Percentiles rank a stretch among this genome's conserved stretches.
Evolutionary conservation across 2,888 invertebrate species (phyloP).

Genomic region (Lysandra coridon): DNA sequence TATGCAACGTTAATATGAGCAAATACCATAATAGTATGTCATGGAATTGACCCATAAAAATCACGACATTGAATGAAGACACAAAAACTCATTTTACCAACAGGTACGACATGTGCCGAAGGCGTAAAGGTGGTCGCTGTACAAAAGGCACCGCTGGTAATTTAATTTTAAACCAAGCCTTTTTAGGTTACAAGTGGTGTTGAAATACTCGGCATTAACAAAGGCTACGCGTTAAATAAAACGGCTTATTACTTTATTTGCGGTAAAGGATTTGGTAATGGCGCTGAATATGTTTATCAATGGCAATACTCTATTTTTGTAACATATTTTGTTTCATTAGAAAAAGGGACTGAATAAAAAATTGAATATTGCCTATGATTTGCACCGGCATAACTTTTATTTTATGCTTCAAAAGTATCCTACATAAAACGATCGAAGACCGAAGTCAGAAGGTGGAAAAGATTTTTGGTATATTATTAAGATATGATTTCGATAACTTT

Average conservation of each 20-base stretch:
- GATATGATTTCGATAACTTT: conserved; percentile 83
- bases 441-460: conserved; percentile 34
- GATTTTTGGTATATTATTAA: conserved; percentile 53
- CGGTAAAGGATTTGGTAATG: conserved; percentile 79
- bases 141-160: conserved; percentile 99
- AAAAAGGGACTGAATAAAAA: background rate
- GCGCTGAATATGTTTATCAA: conserved; percentile 67
- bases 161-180: conserved; percentile 68
- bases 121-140: conserved; percentile 97
- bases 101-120: conserved; percentile 99
- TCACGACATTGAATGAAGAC: conserved; percentile 53
- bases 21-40: conserved; percentile 32
- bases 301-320: conserved; percentile 42
- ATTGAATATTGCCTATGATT: conserved; percentile 39
- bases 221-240: conserved; percentile 70
- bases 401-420: conserved; percentile 37
- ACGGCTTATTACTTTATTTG: conserved; percentile 70
- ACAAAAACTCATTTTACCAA: conserved; percentile 74
- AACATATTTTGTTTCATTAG: background rate
- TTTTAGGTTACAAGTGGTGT: conserved; percentile 62
- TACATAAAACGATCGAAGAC: conserved; percentile 30
- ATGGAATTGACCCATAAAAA: conserved; percentile 43
- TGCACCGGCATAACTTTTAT: conserved; percentile 38
- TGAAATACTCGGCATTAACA: conserved; percentile 69
- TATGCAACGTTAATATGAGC: conserved; percentile 46